A percentile compares a stretch with the other conserved stretches of the same genome.
These are phyloP conservation scores for Hyposmocoma kahamanoa DNA, from an alignment of 1,140 invertebrate species.

Conservation along the genomic window DNA sequence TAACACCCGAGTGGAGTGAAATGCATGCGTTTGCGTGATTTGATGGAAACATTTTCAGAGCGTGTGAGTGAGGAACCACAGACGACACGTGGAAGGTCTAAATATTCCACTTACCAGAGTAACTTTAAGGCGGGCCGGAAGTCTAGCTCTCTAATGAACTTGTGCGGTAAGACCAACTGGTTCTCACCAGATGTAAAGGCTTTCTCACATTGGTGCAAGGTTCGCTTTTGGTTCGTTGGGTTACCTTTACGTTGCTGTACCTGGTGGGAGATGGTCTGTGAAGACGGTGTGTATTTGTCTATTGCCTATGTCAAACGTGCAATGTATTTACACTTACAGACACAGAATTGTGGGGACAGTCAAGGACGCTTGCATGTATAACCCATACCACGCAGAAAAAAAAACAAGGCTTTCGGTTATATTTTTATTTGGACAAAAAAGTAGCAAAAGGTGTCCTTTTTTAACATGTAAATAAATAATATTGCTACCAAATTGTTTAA, in stretches of 20 bases:
- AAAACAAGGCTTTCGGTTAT: too few relatives aligned
- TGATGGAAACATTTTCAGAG: constrained; percentile 67
- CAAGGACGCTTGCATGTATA: too few relatives aligned
- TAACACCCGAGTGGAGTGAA: constrained; percentile 27
- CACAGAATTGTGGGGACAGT: too few relatives aligned
- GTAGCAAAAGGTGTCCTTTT: too few relatives aligned
- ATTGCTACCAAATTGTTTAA: too few relatives aligned
- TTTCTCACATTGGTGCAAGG: constrained; percentile 48
- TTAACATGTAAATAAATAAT: too few relatives aligned
- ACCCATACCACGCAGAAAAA: too few relatives aligned
- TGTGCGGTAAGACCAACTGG: constrained; percentile 87
- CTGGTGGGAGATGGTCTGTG: constrained; percentile 20
- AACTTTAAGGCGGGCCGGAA: constrained; percentile 88
- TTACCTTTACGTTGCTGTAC: constrained; percentile 36
- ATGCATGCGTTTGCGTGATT: constrained; percentile 15
- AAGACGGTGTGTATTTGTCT: too few relatives aligned
- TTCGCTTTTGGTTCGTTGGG: constrained; percentile 53
- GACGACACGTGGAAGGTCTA: constrained; percentile 84
- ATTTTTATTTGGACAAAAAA: too few relatives aligned
- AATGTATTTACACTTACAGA: too few relatives aligned
- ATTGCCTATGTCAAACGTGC: too few relatives aligned
- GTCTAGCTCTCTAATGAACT: constrained; percentile 94
- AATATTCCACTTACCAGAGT: constrained; percentile 87
- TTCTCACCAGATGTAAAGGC: constrained; percentile 41
- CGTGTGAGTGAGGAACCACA: constrained; percentile 81